phyloP scores from a whole-genome alignment of 2,797 vertebrate genomes.

The Myotis pilosus region DNA sequence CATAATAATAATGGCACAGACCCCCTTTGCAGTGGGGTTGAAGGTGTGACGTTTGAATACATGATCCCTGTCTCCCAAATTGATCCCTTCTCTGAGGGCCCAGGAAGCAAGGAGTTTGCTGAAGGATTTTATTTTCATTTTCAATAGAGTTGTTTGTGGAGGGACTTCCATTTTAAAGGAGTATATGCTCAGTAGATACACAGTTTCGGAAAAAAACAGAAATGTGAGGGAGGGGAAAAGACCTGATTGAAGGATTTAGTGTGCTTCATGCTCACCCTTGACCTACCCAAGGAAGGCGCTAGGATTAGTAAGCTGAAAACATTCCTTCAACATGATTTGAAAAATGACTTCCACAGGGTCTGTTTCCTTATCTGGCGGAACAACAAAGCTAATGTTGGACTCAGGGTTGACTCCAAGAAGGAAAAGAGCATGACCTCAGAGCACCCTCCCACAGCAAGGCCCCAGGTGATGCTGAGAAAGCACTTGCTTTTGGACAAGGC shows the following conservation, averaged over 20 bases:
- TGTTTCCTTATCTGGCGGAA: background rate
- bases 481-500: background rate
- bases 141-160: background rate
- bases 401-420: background rate
- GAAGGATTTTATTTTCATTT: constrained; percentile 25
- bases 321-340: background rate
- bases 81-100: background rate
- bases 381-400: background rate
- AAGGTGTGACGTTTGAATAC: constrained; percentile 3
- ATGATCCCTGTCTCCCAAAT: constrained; percentile 12
- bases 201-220: background rate
- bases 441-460: background rate
- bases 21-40: background rate
- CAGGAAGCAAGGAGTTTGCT: constrained; percentile 9
- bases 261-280: background rate
- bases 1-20: constrained; percentile 44
- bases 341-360: constrained; percentile 12
- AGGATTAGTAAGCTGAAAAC: background rate
- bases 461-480: background rate
- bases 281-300: background rate
- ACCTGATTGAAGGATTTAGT: background rate
- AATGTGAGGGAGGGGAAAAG: background rate
- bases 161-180: background rate
- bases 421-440: background rate
- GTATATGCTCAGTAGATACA: background rate